Base-by-base conservation (phyloP, 1,140 invertebrate genomes). In the Drosophila mayri region DNA sequence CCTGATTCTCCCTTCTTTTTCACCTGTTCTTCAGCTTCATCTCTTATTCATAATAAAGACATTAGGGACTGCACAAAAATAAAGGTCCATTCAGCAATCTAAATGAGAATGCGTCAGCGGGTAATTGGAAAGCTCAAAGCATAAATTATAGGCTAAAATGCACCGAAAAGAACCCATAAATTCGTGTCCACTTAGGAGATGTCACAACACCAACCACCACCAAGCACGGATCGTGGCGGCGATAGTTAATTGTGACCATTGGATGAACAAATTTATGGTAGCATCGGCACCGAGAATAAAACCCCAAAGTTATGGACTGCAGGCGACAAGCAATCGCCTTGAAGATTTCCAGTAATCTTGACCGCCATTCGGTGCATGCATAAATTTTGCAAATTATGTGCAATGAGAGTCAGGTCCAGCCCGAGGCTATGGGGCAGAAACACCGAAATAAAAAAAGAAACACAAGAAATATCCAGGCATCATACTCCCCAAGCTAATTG, bases 351-450 rank as follows among this genome's bases (percentile, higher is more conserved):
- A 67, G 61, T 67, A 58, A 79, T 86, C 79, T 87, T 47, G 37
- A 77, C 70, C 73, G 77, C 30, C 68, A 73, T 77, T 68, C 60
- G 58, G 63, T 73, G 37, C 47, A 54, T 71, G 77, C 81, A 90
- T 88, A 90, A 88, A 88, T 60, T 90, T 66, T 9, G 64, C 70
- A 77, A 90, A 88, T 90, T 85, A 88, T 88, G 75, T 40, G 52
- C 43, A 81, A 57, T 63, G 77, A 67, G 50, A 49, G 47, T 10
- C 41, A 43, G n/a, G 65, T 32, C 38, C 46, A 28, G 44, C 79
- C 79, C 10, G 47, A 2, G 70, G 84, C 84, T 81, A 55, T 79
- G 65, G 83, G 83, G 46, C 83, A 88, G 52, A 37, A 46, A 32
- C 37, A 46, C 32, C 81, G 25, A 80, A 46, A 22, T 16, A 44